Conservation (phyloP, 2,113 vertebrate species). For the Pygathrix nemaeus region DNA sequence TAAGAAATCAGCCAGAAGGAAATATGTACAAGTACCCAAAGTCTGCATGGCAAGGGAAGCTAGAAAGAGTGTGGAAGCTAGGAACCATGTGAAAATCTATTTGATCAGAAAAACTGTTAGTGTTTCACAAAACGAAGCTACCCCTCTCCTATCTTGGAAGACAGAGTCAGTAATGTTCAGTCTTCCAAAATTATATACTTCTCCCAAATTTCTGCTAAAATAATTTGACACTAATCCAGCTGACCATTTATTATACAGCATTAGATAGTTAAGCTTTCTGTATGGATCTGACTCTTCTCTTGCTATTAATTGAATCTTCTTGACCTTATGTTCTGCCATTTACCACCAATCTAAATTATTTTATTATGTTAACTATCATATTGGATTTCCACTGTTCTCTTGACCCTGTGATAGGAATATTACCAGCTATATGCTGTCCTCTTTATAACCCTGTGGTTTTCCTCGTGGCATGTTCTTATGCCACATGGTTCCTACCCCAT, state of each 20-base stretch:
- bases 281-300: constrained; percentile 6
- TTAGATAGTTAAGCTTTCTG: neutral
- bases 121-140: constrained; percentile 5
- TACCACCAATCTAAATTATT: constrained; percentile 14
- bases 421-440: neutral
- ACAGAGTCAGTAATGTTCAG: neutral
- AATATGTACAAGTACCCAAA: neutral
- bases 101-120: constrained; percentile 34
- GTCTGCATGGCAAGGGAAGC: neutral
- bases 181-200: constrained; percentile 28
- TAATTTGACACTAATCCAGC: constrained; percentile 9
- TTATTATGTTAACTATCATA: neutral
- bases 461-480: neutral
- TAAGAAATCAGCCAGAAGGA: constrained; percentile 19
- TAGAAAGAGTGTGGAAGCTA: neutral
- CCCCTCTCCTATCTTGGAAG: neutral
- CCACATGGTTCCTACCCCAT: neutral
- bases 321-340: constrained; percentile 19
- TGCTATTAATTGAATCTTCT: neutral
- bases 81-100: constrained; percentile 7
- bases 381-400: neutral
- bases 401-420: neutral
- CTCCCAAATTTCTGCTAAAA: constrained; percentile 9
- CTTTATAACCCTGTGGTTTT: neutral
- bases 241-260: neutral